Percentiles rank a stretch among this genome's conserved stretches.
Evolutionary conservation across 2,888 invertebrate genomes (phyloP).

Genomic region (Ophioninae sp.): DNA sequence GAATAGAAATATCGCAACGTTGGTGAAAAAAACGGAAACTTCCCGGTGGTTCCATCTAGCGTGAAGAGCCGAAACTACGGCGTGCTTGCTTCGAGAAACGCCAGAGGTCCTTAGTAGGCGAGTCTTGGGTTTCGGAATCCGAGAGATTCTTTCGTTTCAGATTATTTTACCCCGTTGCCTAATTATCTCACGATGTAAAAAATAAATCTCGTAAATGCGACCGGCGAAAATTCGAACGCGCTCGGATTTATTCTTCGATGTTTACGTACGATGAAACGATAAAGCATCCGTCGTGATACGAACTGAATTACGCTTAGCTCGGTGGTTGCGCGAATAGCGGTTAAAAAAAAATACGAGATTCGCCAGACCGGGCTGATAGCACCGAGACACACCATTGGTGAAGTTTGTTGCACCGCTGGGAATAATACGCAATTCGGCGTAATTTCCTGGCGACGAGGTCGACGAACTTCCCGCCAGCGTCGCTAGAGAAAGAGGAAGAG

Average conservation of each 20-base stretch:
- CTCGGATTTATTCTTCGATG: not conserved
- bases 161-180: not conserved
- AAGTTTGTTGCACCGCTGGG: constrained; percentile 65
- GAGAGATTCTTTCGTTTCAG: constrained; percentile 19
- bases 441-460: constrained; percentile 76
- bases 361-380: constrained; percentile 39
- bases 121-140: constrained; percentile 49
- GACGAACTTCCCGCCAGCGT: constrained; percentile 71
- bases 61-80: constrained; percentile 58
- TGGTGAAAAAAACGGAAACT: constrained; percentile 52
- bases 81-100: constrained; percentile 20
- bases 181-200: not conserved
- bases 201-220: too few relatives aligned
- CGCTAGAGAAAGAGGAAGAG: constrained; percentile 13
- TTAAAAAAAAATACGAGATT: constrained; percentile 41
- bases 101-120: constrained; percentile 29
- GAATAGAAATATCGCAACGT: constrained; percentile 19
- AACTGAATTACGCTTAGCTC: constrained; percentile 1
- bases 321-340: constrained; percentile 2
- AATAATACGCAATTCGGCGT: constrained; percentile 76
- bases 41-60: constrained; percentile 48
- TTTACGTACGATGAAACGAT: constrained; percentile 5
- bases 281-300: not conserved
- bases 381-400: constrained; percentile 21
- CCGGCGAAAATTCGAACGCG: not conserved